Evolutionary conservation across 1,140 invertebrate genomes (phyloP), one percentile per base, ranked within the genome.

Genomic region (Choristoneura fumiferana): DNA sequence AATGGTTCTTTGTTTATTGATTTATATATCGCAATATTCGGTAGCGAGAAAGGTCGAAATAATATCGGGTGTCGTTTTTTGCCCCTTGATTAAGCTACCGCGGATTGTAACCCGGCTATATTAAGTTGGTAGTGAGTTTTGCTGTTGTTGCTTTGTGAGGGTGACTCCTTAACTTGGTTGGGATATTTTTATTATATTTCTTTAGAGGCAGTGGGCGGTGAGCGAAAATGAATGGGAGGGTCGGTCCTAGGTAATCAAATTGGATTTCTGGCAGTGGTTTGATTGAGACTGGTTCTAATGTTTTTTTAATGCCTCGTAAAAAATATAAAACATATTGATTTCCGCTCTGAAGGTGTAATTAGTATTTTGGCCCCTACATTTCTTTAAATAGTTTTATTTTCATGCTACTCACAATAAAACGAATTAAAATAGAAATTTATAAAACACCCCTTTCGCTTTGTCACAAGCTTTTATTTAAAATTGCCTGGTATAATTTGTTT

Each of bases 1-100:
- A 84, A 88, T 87, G 85, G 76, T 63, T 85, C 83, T 88, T 87
- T 86, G 85, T 86, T 84, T 84, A 87, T 85, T 87, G 85, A 88
- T 86, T 86, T 84, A 86, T 86, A 77, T 70, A 73, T 77, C 60
- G 76, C 81, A 84, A 84, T 87, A 86, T 84, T 83, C 84, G 83
- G 84, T 84, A 86, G 84, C 84, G 71, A 56, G 73, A 63, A 70
- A 76, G 77, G 68, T 77, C 76, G 76, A 68, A 71, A 73, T 81
- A 73, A 76, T 69, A 79, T 71, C 60, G 60, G 61, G 54, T 53
- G 55, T 62, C 62, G 33, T 79, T 81, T 83, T 82, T 84, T 83
- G 2, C 13, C 40, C 43, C 55, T 67, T 78, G 75, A 81, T 83
- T 78, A 68, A 78, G 81, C 77, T 80, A 76, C 81, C 69, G 77